Evolutionary conservation across 2,113 vertebrate species (phyloP).

Genomic region (Gambusia affinis): DNA sequence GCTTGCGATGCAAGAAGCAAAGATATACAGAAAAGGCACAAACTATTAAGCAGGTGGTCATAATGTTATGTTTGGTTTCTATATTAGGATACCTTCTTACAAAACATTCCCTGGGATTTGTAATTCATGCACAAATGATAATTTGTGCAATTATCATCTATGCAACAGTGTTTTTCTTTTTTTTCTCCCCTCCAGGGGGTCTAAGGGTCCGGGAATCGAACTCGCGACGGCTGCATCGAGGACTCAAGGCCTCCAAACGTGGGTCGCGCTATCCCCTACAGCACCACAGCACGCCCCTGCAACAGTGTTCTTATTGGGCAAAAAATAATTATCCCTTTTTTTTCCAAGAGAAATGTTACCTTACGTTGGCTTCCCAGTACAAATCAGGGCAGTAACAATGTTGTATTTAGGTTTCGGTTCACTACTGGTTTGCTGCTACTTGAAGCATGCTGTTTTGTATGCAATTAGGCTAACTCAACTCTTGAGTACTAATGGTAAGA

Average conservation of each 20-base stretch:
- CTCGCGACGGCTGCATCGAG: too few species aligned
- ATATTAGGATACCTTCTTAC: too few species aligned
- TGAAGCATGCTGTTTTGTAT: constrained; percentile 63
- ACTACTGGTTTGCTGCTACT: constrained; percentile 46
- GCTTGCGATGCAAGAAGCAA: too few species aligned
- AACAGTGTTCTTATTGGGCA: neutral
- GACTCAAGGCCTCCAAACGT: too few species aligned
- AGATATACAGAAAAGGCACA: neutral
- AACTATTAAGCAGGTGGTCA: too few species aligned
- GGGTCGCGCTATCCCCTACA: too few species aligned
- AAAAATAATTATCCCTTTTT: neutral
- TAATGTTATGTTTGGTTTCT: too few species aligned
- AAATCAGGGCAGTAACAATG: constrained; percentile 45
- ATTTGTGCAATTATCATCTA: too few species aligned
- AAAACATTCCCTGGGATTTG: neutral
- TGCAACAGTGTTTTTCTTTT: neutral
- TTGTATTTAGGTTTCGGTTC: constrained; percentile 40
- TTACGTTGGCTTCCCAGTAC: constrained; percentile 38
- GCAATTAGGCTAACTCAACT: constrained; percentile 63
- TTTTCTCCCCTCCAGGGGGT: neutral
- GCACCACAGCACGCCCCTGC: neutral
- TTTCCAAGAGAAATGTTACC: constrained; percentile 13
- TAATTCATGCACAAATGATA: too few species aligned
- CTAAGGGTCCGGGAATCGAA: too few species aligned
- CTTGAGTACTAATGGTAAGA: constrained; percentile 64